Evolutionary conservation across 2,113 vertebrate genomes (phyloP).

Genomic region (Ceyx cyanopectus): DNA sequence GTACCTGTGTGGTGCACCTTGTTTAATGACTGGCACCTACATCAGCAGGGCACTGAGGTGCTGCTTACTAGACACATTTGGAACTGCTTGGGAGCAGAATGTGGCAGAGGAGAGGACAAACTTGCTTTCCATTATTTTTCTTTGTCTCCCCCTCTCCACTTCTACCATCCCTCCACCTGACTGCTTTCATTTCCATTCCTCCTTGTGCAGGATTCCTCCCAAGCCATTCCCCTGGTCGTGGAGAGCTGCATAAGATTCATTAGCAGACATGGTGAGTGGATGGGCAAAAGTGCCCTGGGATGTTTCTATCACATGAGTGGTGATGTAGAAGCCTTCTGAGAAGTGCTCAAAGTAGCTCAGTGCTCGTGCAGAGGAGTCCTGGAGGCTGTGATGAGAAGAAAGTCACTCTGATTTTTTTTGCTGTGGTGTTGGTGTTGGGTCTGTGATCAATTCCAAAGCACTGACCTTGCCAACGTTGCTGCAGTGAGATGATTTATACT

Average conservation of each 20-base stretch:
- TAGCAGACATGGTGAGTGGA: constrained; percentile 91
- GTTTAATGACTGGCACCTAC: not conserved
- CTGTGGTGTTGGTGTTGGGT: rapidly evolving
- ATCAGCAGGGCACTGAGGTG: not conserved
- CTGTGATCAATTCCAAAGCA: rapidly evolving
- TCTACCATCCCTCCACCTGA: rapidly evolving
- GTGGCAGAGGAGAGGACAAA: not conserved
- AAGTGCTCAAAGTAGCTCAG: rapidly evolving
- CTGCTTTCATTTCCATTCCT: not conserved
- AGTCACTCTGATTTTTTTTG: rapidly evolving
- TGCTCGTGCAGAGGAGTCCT: not conserved
- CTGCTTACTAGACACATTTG: not conserved
- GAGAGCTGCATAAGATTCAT: constrained; percentile 98
- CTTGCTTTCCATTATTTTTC: not conserved
- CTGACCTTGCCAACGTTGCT: not conserved
- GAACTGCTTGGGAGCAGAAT: not conserved
- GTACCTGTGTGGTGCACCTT: not conserved
- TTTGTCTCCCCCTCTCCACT: rapidly evolving
- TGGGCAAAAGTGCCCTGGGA: rapidly evolving
- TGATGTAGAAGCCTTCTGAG: rapidly evolving
- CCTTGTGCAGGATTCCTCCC: constrained; percentile 84
- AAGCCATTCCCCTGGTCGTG: constrained; percentile 94
- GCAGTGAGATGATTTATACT: not conserved
- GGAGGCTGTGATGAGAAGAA: not conserved
- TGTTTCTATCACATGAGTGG: rapidly evolving